Conservation (phyloP, 2,113 vertebrate genomes). For the Crotalus viridis region DNA sequence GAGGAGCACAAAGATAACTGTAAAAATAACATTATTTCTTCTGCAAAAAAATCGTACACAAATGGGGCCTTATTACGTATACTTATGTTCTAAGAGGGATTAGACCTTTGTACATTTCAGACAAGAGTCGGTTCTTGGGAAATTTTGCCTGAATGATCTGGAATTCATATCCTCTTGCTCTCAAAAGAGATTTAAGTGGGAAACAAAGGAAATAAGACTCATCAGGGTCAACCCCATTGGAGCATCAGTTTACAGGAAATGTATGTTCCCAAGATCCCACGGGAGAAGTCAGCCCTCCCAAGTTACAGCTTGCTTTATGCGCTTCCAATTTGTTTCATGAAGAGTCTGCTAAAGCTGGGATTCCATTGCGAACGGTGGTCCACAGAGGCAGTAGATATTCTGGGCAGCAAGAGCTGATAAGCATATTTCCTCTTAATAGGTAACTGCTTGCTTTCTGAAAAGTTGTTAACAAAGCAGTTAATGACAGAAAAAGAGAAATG, state of each 20-base stretch:
- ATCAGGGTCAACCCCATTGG: background rate
- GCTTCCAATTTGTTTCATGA: background rate
- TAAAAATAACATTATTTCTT: background rate
- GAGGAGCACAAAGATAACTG: background rate
- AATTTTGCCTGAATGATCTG: background rate
- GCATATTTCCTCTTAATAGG: fast-evolving
- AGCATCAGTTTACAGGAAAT: background rate
- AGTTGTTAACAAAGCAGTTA: background rate
- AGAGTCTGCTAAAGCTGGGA: background rate
- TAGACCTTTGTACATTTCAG: background rate
- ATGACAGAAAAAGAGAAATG: conserved; percentile 40
- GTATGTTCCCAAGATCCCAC: background rate
- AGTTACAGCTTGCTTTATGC: background rate
- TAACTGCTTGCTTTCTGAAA: conserved; percentile 36
- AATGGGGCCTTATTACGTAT: background rate
- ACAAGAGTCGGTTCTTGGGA: background rate
- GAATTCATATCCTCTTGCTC: background rate
- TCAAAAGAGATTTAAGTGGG: conserved; percentile 2
- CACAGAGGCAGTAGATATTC: background rate
- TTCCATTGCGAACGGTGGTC: background rate
- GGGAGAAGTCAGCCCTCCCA: background rate
- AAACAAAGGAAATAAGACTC: background rate
- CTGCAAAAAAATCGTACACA: background rate
- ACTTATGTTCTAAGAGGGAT: background rate
- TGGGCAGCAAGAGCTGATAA: fast-evolving